A percentile compares a stretch with the other conserved stretches of the same genome.
Evolutionary conservation across 2,113 vertebrate genomes (phyloP).

Genomic region (Eulemur rufifrons): DNA sequence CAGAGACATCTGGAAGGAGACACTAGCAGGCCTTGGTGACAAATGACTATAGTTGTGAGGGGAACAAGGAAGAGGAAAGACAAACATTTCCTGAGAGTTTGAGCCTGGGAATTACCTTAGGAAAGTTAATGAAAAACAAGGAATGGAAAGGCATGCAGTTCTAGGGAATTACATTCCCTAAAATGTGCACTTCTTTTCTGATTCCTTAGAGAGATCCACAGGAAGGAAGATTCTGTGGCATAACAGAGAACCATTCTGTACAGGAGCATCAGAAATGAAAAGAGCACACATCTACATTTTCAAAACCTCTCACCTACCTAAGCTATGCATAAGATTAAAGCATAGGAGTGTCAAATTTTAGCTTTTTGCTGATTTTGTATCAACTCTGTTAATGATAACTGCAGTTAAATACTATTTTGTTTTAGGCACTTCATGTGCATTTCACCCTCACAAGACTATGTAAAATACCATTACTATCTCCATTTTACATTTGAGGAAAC

Average conservation of each 20-base stretch:
- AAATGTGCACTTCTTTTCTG: not conserved
- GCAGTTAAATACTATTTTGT: not conserved
- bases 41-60: not conserved
- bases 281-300: not conserved
- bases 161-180: not conserved
- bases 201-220: not conserved
- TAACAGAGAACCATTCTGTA: not conserved
- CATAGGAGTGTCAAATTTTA: not conserved
- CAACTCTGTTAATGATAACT: not conserved
- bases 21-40: not conserved
- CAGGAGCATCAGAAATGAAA: not conserved
- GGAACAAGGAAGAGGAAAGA: not conserved
- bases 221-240: not conserved
- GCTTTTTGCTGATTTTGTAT: not conserved
- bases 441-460: not conserved
- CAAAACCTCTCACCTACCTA: not conserved
- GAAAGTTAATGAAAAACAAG: not conserved
- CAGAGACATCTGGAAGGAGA: not conserved
- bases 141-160: not conserved
- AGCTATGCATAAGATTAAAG: not conserved
- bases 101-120: not conserved
- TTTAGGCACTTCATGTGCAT: not conserved
- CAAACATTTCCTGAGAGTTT: not conserved
- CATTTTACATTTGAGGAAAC: constrained; percentile 1
- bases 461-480: not conserved